phyloP scores from a whole-genome alignment of 2,797 vertebrate genomes.

The Poecilia gillii region DNA sequence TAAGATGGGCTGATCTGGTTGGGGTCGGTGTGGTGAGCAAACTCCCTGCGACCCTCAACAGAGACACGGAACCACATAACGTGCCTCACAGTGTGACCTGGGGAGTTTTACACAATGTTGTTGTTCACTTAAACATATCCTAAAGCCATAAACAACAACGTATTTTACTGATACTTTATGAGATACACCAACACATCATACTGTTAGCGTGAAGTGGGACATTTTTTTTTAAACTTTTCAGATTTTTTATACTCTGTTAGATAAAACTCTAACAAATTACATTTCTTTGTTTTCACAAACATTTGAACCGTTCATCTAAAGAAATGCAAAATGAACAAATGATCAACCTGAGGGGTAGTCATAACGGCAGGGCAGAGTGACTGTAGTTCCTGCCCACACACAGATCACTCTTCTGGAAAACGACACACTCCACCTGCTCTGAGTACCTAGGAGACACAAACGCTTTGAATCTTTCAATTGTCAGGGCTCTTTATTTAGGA shows the following conservation, averaged over 20 bases:
- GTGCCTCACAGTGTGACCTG: conserved; percentile 73
- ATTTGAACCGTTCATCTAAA: background rate
- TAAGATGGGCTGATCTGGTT: conserved; percentile 77
- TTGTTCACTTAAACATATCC: background rate
- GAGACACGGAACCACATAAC: conserved; percentile 85
- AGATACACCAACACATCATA: background rate
- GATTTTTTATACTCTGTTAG: background rate
- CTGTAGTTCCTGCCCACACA: conserved; percentile 82
- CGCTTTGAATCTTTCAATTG: background rate
- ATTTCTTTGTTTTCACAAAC: background rate
- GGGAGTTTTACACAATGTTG: conserved; percentile 17
- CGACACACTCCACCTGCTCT: conserved; percentile 79
- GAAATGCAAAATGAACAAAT: background rate
- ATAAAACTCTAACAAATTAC: background rate
- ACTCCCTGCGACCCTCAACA: conserved; percentile 74
- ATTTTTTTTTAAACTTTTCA: background rate
- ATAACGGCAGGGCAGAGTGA: conserved; percentile 81
- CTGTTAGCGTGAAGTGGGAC: background rate
- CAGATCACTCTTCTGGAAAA: conserved; percentile 82
- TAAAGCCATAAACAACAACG: background rate
- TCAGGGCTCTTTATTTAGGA: background rate
- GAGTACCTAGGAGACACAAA: conserved; percentile 61
- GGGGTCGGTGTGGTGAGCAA: conserved; percentile 76
- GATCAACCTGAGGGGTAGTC: conserved; percentile 78
- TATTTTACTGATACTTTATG: background rate